A percentile compares a stretch with the other conserved stretches of the same genome.
These are phyloP conservation scores for Gambelia wislizenii DNA, from an alignment of 2,797 vertebrate species.

Conservation along the genomic window DNA sequence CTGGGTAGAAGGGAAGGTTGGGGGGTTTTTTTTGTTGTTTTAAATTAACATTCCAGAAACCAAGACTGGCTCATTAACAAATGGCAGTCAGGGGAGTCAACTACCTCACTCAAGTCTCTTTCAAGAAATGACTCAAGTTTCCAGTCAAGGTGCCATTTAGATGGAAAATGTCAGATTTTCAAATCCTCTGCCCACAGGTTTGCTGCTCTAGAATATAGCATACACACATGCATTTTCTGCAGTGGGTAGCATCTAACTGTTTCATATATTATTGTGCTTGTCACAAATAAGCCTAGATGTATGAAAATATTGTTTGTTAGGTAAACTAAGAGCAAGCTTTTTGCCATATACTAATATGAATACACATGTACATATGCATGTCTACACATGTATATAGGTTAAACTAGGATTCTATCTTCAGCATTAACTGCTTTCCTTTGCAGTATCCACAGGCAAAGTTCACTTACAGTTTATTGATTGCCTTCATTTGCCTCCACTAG, in stretches of 20 bases:
- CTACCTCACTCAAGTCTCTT: not conserved
- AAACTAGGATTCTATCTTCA: not conserved
- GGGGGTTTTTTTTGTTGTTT: not conserved
- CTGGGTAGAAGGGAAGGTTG: not conserved
- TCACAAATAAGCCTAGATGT: not conserved
- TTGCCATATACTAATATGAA: not conserved
- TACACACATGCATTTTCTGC: not conserved
- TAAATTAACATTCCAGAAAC: not conserved
- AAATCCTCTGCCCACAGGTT: not conserved
- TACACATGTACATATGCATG: not conserved
- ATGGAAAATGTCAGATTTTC: not conserved
- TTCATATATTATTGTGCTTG: not conserved
- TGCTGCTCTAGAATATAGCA: not conserved
- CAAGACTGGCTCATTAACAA: not conserved
- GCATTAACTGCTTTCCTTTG: not conserved
- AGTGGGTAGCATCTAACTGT: not conserved
- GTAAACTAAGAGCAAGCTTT: not conserved
- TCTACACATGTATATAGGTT: not conserved
- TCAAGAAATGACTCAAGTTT: constrained; percentile 1
- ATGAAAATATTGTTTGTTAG: not conserved
- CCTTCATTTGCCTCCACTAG: not conserved
- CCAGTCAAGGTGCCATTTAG: not conserved
- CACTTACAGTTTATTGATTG: not conserved
- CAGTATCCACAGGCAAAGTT: not conserved
- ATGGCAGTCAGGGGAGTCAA: not conserved